Percentiles rank a stretch among this genome's conserved stretches.
Conservation (phyloP, 2,888 invertebrate genomes). For the Torymus texanus region DNA sequence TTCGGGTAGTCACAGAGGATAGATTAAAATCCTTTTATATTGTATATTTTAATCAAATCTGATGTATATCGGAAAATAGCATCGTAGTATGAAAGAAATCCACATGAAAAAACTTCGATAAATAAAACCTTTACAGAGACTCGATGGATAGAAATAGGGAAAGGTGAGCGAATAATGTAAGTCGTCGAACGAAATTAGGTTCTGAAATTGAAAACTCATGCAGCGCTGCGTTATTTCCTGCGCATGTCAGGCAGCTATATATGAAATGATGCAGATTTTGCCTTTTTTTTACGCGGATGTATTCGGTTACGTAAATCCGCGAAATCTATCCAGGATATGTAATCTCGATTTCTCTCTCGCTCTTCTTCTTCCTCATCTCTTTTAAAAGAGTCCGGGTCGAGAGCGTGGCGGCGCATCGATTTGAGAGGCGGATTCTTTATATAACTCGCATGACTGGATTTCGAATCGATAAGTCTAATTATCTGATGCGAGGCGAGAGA, state of each 20-base stretch:
- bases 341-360: slow-evolving; percentile 2
- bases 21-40: too few species aligned
- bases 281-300: not conserved
- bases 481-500: not conserved
- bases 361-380: not conserved
- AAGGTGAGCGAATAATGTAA: not conserved
- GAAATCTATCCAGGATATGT: slow-evolving; percentile 27
- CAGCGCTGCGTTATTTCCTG: slow-evolving; percentile 9
- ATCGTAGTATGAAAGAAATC: too few species aligned
- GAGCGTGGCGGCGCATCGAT: not conserved
- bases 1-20: too few species aligned
- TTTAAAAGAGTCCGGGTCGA: too few species aligned
- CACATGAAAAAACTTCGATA: too few species aligned
- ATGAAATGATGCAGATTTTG: slow-evolving; percentile 26
- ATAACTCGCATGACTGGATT: not conserved
- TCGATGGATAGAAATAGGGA: not conserved
- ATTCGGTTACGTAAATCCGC: slow-evolving; percentile 13
- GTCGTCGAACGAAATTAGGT: not conserved
- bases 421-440: too few species aligned
- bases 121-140: too few species aligned
- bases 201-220: slow-evolving; percentile 25
- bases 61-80: too few species aligned
- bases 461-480: slow-evolving; percentile 31
- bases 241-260: not conserved
- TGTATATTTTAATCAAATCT: too few species aligned